Evolutionary conservation across 2,888 invertebrate genomes (phyloP).

Genomic region (Aleiodes leptofemur): DNA sequence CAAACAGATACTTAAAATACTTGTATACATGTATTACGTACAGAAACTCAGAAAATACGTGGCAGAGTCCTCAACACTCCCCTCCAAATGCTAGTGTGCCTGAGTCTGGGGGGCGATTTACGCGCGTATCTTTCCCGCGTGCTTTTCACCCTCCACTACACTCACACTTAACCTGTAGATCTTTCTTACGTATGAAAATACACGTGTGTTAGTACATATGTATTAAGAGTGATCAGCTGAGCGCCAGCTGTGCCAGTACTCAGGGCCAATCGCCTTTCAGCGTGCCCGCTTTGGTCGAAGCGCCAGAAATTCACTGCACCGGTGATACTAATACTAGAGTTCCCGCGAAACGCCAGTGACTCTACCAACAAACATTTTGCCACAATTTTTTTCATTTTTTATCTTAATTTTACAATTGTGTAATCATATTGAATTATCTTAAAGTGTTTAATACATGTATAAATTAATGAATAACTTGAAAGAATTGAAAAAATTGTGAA

Average conservation of each 20-base stretch:
- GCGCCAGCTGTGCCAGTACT: conserved; percentile 71
- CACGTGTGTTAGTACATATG: conserved; percentile 25
- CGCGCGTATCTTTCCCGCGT: conserved; percentile 73
- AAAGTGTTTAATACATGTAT: no score
- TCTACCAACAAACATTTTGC: not conserved
- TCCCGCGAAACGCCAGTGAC: conserved; percentile 65
- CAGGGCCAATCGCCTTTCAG: conserved; percentile 62
- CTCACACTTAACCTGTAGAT: conserved; percentile 17
- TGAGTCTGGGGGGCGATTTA: conserved; percentile 62
- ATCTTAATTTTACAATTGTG: not conserved
- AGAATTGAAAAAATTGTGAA: conserved; percentile 5
- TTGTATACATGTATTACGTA: no score
- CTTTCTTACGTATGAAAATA: conserved; percentile 13
- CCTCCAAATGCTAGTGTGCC: conserved; percentile 5
- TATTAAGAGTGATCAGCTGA: conserved; percentile 69
- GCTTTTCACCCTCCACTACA: conserved; percentile 43
- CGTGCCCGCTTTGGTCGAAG: conserved; percentile 47
- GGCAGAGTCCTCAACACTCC: conserved; percentile 50
- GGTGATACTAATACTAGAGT: conserved; percentile 59
- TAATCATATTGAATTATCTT: no score
- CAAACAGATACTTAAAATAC: no score
- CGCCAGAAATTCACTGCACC: conserved; percentile 54
- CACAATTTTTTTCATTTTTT: conserved; percentile 5
- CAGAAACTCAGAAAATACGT: conserved; percentile 46
- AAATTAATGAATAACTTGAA: not conserved